These are phyloP conservation scores for Archaeoteleia sp. DNA, from an alignment of 2,888 invertebrate species.

Conservation along the genomic window DNA sequence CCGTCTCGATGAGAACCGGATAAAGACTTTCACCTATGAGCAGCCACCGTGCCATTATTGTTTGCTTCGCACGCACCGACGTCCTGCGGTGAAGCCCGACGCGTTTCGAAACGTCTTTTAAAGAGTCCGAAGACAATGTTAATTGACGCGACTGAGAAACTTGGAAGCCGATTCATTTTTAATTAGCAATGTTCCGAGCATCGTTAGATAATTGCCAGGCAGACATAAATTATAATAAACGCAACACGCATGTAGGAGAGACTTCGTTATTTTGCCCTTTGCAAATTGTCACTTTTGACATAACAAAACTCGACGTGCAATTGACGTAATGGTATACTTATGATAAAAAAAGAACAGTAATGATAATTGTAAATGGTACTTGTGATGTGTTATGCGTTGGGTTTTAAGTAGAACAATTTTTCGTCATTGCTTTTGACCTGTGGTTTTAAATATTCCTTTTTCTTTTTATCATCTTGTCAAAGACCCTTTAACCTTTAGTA, in stretches of 20 bases:
- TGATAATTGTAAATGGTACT: no score
- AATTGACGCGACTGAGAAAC: conserved; percentile 41
- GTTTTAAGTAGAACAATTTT: no score
- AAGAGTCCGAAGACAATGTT: conserved; percentile 34
- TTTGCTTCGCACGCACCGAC: conserved; percentile 46
- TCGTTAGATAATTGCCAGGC: conserved; percentile 23
- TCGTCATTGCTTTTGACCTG: no score
- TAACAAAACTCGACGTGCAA: background rate
- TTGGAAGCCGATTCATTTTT: conserved; percentile 9
- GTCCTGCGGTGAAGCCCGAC: conserved; percentile 1
- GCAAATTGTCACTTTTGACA: background rate
- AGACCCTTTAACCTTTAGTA: no score
- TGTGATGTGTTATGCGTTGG: no score
- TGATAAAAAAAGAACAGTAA: no score
- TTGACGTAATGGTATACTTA: no score
- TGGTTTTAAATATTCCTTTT: no score
- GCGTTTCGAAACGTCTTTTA: conserved; percentile 23
- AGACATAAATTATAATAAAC: conserved; percentile 10
- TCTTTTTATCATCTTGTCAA: no score
- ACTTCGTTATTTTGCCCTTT: background rate
- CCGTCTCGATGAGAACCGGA: conserved; percentile 44
- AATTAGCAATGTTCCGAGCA: conserved; percentile 20
- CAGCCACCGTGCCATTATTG: conserved; percentile 37
- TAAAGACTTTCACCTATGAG: conserved; percentile 51
- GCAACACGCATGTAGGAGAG: background rate